Evolutionary conservation across 2,888 invertebrate species (phyloP).

Genomic region (Hymenopus coronatus): DNA sequence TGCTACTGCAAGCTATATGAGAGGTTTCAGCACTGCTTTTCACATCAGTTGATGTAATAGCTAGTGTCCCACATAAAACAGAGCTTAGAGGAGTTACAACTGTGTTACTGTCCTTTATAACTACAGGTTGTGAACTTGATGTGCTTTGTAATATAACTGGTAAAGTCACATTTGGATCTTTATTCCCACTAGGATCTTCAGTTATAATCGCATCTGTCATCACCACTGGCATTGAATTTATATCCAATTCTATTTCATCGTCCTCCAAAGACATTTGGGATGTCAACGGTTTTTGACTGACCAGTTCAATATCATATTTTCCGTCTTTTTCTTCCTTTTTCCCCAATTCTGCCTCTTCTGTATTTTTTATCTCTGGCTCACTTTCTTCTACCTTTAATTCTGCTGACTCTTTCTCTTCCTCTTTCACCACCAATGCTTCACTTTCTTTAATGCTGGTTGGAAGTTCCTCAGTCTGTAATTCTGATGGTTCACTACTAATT

Average conservation of each 20-base stretch:
- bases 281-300: not conserved
- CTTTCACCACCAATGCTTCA: not conserved
- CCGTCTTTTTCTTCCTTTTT: not conserved
- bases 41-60: not conserved
- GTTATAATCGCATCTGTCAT: slow-evolving; percentile 59
- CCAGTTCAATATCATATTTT: not conserved
- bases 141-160: not conserved
- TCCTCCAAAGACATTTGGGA: slow-evolving; percentile 17
- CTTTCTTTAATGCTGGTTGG: not conserved
- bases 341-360: not conserved
- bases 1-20: not conserved
- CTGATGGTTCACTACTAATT: not conserved
- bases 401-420: not conserved
- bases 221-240: slow-evolving; percentile 74
- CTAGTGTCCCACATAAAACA: not conserved
- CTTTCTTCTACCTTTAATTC: not conserved
- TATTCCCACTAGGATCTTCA: slow-evolving; percentile 17
- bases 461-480: not conserved
- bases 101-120: not conserved
- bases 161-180: not conserved
- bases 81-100: not conserved
- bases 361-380: not conserved
- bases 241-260: slow-evolving; percentile 54
- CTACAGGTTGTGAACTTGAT: not conserved
- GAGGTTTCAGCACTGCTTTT: not conserved